A percentile compares a stretch with the other conserved stretches of the same genome.
These are phyloP conservation scores for Archegozetes longisetosus DNA, from an alignment of 1,140 invertebrate species.

Conservation along the genomic window DNA sequence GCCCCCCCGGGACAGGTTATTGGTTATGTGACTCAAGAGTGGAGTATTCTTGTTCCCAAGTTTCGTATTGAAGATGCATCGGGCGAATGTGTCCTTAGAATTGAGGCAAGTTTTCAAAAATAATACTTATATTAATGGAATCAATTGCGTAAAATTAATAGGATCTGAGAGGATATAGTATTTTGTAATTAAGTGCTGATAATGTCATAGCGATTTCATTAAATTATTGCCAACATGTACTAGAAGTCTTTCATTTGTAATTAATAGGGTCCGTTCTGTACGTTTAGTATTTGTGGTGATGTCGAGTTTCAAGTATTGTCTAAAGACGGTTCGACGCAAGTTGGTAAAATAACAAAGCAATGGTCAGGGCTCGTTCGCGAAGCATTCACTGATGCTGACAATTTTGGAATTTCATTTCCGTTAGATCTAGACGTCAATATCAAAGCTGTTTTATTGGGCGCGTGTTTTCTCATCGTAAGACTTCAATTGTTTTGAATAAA, in stretches of 20 bases:
- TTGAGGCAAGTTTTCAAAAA: constrained; percentile 53
- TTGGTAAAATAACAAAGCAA: constrained; percentile 57
- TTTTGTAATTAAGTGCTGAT: too few species aligned
- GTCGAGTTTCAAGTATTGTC: constrained; percentile 44
- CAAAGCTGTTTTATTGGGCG: constrained; percentile 58
- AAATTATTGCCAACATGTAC: background rate
- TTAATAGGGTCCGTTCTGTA: constrained; percentile 51
- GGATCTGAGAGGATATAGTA: too few species aligned
- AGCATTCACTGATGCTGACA: constrained; percentile 53
- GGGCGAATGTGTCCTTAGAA: constrained; percentile 55
- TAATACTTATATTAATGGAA: too few species aligned
- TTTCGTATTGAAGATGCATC: constrained; percentile 57
- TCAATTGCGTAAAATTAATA: too few species aligned
- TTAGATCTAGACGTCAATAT: constrained; percentile 59
- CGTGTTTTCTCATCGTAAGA: constrained; percentile 30
- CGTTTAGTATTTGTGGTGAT: constrained; percentile 58
- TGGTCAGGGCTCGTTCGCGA: constrained; percentile 51
- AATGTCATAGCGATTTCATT: too few species aligned
- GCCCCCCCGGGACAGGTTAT: constrained; percentile 43
- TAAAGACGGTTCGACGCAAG: constrained; percentile 18
- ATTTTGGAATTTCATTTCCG: constrained; percentile 59
- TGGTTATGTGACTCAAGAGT: constrained; percentile 65
- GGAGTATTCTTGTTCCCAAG: constrained; percentile 56
- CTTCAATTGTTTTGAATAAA: background rate
- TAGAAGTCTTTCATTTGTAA: background rate